Percentiles rank a stretch among this genome's conserved stretches.
Evolutionary conservation across 1,140 invertebrate species (phyloP).

Genomic region (Drosophila pandora): DNA sequence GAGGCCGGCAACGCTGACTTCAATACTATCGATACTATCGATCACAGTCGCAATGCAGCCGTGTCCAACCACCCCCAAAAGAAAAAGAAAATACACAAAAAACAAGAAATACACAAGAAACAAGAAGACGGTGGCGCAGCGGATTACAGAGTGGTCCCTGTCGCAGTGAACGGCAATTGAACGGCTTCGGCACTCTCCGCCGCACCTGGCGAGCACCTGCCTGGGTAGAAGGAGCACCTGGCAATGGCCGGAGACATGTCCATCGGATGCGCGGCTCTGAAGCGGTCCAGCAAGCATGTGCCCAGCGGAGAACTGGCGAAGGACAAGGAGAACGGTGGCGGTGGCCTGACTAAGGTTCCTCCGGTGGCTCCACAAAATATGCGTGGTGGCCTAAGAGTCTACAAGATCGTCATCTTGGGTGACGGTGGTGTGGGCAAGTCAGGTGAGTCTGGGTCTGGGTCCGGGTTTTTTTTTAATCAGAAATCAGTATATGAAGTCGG

Average conservation of each 20-base stretch:
- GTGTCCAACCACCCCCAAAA: slow-evolving; percentile 20
- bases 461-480: neutral
- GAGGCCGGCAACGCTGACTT: no score
- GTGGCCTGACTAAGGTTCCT: slow-evolving; percentile 56
- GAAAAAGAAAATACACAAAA: slow-evolving; percentile 37
- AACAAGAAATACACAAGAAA: slow-evolving; percentile 22
- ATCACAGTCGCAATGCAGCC: neutral
- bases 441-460: slow-evolving; percentile 82
- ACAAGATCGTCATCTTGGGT: slow-evolving; percentile 93
- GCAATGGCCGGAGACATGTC: slow-evolving; percentile 79
- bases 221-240: slow-evolving; percentile 10
- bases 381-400: slow-evolving; percentile 89
- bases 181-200: neutral
- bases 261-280: slow-evolving; percentile 74
- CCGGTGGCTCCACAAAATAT: slow-evolving; percentile 82
- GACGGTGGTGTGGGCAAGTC: slow-evolving; percentile 94
- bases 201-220: neutral
- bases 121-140: slow-evolving; percentile 23
- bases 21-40: neutral
- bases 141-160: slow-evolving; percentile 27
- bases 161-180: neutral
- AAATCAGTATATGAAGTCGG: slow-evolving; percentile 9
- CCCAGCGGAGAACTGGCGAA: slow-evolving; percentile 33
- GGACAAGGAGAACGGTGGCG: slow-evolving; percentile 54
- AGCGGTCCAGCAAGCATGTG: slow-evolving; percentile 72